Base-by-base conservation (phyloP, 1,140 invertebrate genomes). In the Atta colombica region DNA sequence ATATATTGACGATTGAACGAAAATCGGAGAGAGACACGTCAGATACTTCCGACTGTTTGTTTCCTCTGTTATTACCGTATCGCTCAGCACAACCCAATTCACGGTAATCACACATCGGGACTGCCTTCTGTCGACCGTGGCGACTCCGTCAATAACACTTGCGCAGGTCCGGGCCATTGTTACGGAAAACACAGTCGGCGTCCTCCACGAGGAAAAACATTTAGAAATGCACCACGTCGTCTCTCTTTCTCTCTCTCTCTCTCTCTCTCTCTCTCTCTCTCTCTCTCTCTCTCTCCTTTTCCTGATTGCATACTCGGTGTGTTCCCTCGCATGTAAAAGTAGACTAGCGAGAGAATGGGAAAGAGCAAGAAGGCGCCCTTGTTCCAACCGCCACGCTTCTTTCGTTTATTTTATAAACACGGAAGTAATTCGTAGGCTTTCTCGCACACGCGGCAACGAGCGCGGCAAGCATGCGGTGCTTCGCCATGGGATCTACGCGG, bases 381-480 rank as follows among this genome's bases (percentile, higher is more conserved):
- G 28, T 61, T 31, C 49, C 53, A 51, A 58, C n/a, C n/a, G 28
- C 53, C 45, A n/a, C 55, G 77, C 63, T 82, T 8, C 51, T 61
- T 66, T 72, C 39, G 86, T 90, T 90, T 89, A 87, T 90, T 90
- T 88, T 90, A 88, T 78, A 91, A 91, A 91, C 89, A 90, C 72
- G 82, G 89, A 90, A 89, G 89, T 89, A 85, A 87, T 89, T 71
- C 89, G 58, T 85, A 53, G 53, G 66, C 78, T 87, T 78, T 55
- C 49, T 66, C n/a, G 77, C 21, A 51, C 66, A 51, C 65, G 45
- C 45, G 2, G 55, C 49, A 51, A 51, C 8, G 49, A 51, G 49
- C 2, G 8, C 39, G 45, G 77, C 28, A 45, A 25, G 63, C 63
- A 69, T 55, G 65, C 77, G 65, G 77, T 31, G 77, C 77, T 80